Evolutionary conservation across 2,797 vertebrate genomes (phyloP).

Genomic region (Furcifer pardalis): DNA sequence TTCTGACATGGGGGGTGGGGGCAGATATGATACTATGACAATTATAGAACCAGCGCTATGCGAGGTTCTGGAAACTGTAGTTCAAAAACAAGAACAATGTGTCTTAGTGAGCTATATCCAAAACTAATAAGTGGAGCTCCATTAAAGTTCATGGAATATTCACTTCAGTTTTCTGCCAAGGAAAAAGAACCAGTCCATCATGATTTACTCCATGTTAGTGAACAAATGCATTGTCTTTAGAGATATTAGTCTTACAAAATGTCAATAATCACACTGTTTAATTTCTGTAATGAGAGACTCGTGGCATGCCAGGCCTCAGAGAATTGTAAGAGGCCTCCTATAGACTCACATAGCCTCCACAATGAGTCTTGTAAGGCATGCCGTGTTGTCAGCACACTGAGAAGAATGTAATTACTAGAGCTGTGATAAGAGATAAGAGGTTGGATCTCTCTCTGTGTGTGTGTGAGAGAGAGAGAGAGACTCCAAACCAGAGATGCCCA

Average conservation of each 20-base stretch:
- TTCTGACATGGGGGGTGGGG: no score
- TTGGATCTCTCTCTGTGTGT: not conserved
- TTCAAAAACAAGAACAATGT: no score
- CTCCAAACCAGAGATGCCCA: no score
- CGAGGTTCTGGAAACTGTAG: no score
- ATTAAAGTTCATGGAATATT: not conserved
- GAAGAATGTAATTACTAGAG: constrained; percentile 13
- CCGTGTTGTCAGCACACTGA: constrained; percentile 3
- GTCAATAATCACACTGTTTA: constrained; percentile 6
- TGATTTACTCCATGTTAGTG: constrained; percentile 12
- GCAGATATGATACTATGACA: no score
- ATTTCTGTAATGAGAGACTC: constrained; percentile 39
- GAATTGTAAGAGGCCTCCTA: not conserved
- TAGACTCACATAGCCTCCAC: not conserved
- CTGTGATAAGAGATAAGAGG: not conserved
- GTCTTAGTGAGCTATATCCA: not conserved
- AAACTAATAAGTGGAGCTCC: not conserved
- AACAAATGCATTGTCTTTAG: not conserved
- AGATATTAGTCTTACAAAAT: constrained; percentile 22
- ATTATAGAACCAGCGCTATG: no score
- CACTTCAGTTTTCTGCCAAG: not conserved
- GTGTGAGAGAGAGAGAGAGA: not conserved
- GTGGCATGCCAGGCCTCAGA: constrained; percentile 10
- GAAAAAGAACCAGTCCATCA: not conserved
- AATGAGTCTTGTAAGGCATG: constrained; percentile 8